Base-by-base conservation (phyloP, 2,888 invertebrate species). In the Leptinotarsa rubiginosa region DNA sequence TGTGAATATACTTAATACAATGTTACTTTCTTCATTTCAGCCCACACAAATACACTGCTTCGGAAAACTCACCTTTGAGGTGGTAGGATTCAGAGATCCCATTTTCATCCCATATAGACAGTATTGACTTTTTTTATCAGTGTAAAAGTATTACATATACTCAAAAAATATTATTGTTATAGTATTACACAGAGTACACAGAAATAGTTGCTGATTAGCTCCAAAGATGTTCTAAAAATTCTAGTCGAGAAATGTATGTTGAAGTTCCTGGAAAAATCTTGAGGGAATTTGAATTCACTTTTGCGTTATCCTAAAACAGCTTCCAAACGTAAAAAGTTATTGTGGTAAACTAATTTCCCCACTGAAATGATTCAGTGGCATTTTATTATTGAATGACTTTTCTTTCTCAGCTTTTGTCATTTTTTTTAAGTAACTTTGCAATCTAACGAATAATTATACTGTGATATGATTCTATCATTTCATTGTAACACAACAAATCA, bases 21-120 rank as follows among this genome's bases (percentile, higher is more conserved):
- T n/a, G n/a, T 69, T 54, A 66, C 70, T 50, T 74, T 64, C 76
- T 68, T 72, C 75, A 69, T 85, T 85, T 77, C 76, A 86, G 86
- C 73, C 84, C 86, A n/a, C 81, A 81, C 70, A 85, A 85, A 74
- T 82, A 80, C 78, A 76, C 81, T 56, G 80, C 78, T 69, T 72
- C 79, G 31, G 85, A 85, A 74, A 77, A 77, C 75, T 79, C 82
- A 10, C 78, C 81, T 31, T 71, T 82, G 47, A 81, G 79, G 72
- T 83, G 83, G 83, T 83, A 79, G 41, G 15, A 41, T 62, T 62
- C 7, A 62, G n/a, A 25, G 0, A 41, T 62, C 12, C 16, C 31
- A 62, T 62, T 62, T 62, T n/a, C 7, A 31, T 56, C 22, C n/a
- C n/a, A n/a, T 25, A 13, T 25, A 22, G 20, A 15, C 56, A n/a